Evolutionary conservation across 2,113 vertebrate species (phyloP).

Genomic region (Puffinus mauretanicus): DNA sequence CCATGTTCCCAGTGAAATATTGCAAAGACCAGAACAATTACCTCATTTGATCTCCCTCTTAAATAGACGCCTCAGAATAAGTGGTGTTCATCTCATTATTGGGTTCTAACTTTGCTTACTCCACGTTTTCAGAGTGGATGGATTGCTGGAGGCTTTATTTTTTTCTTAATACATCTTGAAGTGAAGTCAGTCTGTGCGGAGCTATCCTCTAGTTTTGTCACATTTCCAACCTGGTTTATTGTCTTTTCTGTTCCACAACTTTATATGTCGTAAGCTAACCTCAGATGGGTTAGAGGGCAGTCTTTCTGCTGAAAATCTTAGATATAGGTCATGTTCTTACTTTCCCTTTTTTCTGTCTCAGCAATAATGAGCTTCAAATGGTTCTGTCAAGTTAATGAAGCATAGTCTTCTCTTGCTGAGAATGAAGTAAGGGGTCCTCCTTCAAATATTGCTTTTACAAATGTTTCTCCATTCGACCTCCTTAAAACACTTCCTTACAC

Average conservation of each 20-base stretch:
- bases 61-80: neutral
- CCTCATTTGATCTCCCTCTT: neutral
- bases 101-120: neutral
- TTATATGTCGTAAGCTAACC: neutral
- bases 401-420: neutral
- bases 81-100: neutral
- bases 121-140: neutral
- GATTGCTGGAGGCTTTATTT: too few relatives aligned
- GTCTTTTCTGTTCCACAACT: neutral
- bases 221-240: neutral
- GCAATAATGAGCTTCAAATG: conserved; percentile 7
- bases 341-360: neutral
- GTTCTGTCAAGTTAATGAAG: conserved; percentile 48
- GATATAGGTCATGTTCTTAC: neutral
- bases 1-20: neutral
- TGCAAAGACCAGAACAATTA: neutral
- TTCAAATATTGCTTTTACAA: conserved; percentile 33
- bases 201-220: neutral
- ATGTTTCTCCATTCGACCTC: conserved; percentile 37
- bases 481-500: conserved; percentile 14
- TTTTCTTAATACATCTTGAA: neutral
- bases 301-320: neutral
- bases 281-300: neutral
- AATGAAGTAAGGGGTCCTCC: neutral
- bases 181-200: neutral